A percentile compares a stretch with the other conserved stretches of the same genome.
These are phyloP conservation scores for Thalassarche chlororhynchos DNA, from an alignment of 2,113 vertebrate species.

Conservation along the genomic window DNA sequence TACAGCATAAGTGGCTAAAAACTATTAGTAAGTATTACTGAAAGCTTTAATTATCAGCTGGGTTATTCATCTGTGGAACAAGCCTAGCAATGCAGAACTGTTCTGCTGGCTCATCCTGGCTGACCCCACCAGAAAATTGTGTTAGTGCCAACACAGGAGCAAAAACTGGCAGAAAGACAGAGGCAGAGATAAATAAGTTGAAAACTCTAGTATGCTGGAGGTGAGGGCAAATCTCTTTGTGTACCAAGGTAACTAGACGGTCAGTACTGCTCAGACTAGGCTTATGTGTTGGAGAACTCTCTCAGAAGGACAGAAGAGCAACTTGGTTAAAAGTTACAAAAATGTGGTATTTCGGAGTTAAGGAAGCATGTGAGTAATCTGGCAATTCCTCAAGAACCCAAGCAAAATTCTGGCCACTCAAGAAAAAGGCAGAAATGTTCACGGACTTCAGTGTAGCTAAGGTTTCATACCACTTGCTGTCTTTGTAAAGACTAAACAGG, in stretches of 20 bases:
- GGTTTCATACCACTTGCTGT: background rate
- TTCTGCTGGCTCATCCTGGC: background rate
- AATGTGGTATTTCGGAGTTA: accelerated
- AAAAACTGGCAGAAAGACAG: background rate
- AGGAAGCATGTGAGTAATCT: background rate
- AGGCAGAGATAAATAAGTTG: background rate
- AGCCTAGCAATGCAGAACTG: background rate
- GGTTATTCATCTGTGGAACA: background rate
- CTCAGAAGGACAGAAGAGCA: background rate
- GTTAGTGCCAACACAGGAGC: background rate
- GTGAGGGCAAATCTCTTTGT: background rate
- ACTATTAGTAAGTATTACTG: background rate
- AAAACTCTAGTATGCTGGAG: background rate
- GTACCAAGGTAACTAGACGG: background rate
- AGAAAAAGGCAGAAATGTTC: background rate
- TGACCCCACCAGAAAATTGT: background rate
- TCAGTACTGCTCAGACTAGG: background rate
- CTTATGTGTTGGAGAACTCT: background rate
- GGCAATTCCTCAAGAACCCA: background rate
- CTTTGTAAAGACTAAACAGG: background rate
- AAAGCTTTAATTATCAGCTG: background rate
- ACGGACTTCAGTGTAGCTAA: background rate
- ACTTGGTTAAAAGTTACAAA: background rate
- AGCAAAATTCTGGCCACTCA: background rate
- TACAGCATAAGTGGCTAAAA: background rate